Base-by-base conservation (phyloP, 2,113 vertebrate species). In the Hemichromis elongatus region DNA sequence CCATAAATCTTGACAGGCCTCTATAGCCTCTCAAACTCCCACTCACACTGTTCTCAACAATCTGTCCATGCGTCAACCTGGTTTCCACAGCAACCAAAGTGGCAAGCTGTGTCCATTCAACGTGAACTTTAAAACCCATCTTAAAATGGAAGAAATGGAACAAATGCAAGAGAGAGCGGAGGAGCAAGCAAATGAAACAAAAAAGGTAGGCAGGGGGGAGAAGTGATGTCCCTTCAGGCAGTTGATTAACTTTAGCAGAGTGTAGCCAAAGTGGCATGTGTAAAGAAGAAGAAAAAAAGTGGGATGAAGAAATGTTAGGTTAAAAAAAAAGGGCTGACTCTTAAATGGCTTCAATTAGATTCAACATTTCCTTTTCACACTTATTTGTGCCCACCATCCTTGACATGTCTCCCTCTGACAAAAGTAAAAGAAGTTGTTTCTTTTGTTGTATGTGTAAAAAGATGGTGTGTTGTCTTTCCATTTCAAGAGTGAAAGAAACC, bases 1-100 rank as follows among this genome's bases (percentile, higher is more conserved):
- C 82, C 81, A 88, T 90, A 85, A 88, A 84, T 89, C 78, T 77
- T 85, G 82, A 86, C 78, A 85, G 79, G 66, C 63, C 68, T 89
- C 53, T 77, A 45, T 5, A 87, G 84, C 82, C 88, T 89, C 86
- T 93, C 79, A 87, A 89, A 89, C 87, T 83, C 91, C 87, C 90
- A 89, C 93, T 92, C 88, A 77, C 81, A 59, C 83, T 79, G 80
- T 83, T 90, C 77, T 75, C 84, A 57, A 85, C 79, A 87, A 77
- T 82, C 88, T 87, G 81, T 89, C 88, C 84, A 80, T 89, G 86
- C 75, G 55, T 86, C 89, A 77, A 91, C 93, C 92, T 93, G 95
- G 95, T 96, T 95, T 90, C 95, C 91, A 94, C 55, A 61, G 95
- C 90, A 95, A 95, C 94, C 26, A 47, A 92, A 93, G 89, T 88